Evolutionary conservation across 35 echinoderm and acorn worm species (phyloP).

Genomic region (Lytechinus variegatus): DNA sequence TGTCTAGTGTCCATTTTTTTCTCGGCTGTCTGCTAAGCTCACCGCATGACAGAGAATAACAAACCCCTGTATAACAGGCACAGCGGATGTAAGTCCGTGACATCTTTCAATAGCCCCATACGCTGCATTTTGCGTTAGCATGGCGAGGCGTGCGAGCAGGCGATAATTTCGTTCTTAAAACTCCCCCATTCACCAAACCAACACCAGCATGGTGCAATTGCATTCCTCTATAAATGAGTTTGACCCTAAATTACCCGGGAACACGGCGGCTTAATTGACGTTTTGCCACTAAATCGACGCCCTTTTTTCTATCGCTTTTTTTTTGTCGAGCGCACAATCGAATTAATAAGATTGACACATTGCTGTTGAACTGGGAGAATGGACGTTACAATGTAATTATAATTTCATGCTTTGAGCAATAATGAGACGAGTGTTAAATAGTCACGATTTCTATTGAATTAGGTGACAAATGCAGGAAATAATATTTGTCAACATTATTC

Average conservation of each 20-base stretch:
- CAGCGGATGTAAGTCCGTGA: constrained; percentile 1
- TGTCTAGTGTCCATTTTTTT: not conserved
- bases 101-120: not conserved
- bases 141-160: not conserved
- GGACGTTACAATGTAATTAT: constrained; percentile 13
- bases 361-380: not conserved
- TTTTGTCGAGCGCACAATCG: not conserved
- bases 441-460: constrained; percentile 7
- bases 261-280: not conserved
- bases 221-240: not conserved
- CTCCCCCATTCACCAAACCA: not conserved
- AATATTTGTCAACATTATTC: not conserved
- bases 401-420: constrained; percentile 13
- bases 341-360: not conserved
- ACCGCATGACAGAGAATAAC: not conserved
- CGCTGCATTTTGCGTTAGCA: not conserved
- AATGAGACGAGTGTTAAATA: constrained; percentile 2
- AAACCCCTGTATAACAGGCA: not conserved
- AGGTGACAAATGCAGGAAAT: not conserved
- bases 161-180: not conserved
- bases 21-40: not conserved
- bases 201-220: not conserved
- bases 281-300: constrained; percentile 1
- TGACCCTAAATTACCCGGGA: constrained; percentile 1
- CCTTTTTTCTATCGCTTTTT: not conserved